Percentiles rank a stretch among this genome's conserved stretches.
phyloP scores from a whole-genome alignment of 1,140 invertebrate species.

The Copidosoma floridanum region DNA sequence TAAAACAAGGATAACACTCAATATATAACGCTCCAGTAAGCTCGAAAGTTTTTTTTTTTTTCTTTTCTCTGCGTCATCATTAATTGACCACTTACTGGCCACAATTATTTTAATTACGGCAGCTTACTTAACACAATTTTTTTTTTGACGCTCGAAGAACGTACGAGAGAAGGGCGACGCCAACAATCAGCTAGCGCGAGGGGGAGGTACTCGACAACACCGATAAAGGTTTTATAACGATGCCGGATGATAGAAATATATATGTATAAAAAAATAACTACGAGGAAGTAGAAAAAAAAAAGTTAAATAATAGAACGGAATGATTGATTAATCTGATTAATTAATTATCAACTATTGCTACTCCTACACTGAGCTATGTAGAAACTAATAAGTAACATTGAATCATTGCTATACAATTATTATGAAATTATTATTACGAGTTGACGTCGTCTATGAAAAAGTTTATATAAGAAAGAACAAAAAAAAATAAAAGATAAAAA shows the following conservation, averaged over 20 bases:
- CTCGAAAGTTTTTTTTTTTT: too few relatives aligned
- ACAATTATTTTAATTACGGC: too few relatives aligned
- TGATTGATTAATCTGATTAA: constrained; percentile 18
- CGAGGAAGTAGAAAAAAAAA: too few relatives aligned
- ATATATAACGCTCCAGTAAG: too few relatives aligned
- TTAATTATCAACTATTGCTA: neutral
- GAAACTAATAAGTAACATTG: constrained; percentile 8
- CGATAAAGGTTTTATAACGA: constrained; percentile 16
- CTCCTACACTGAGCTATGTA: constrained; percentile 9
- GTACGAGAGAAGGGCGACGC: too few relatives aligned
- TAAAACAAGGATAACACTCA: too few relatives aligned
- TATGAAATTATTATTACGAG: constrained; percentile 7
- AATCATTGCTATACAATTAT: constrained; percentile 3
- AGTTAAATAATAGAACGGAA: neutral
- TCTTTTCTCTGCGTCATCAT: too few relatives aligned
- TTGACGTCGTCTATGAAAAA: constrained; percentile 9
- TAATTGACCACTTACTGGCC: too few relatives aligned
- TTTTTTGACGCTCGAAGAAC: too few relatives aligned
- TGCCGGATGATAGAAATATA: constrained; percentile 7
- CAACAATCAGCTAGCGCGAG: constrained; percentile 4
- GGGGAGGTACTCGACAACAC: neutral
- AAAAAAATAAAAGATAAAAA: neutral
- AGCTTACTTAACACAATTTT: too few relatives aligned
- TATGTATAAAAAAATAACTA: too few relatives aligned
- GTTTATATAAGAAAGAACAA: constrained; percentile 13